A percentile compares a stretch with the other conserved stretches of the same genome.
Evolutionary conservation across 1,140 invertebrate genomes (phyloP).

Genomic region (Lineus longissimus): DNA sequence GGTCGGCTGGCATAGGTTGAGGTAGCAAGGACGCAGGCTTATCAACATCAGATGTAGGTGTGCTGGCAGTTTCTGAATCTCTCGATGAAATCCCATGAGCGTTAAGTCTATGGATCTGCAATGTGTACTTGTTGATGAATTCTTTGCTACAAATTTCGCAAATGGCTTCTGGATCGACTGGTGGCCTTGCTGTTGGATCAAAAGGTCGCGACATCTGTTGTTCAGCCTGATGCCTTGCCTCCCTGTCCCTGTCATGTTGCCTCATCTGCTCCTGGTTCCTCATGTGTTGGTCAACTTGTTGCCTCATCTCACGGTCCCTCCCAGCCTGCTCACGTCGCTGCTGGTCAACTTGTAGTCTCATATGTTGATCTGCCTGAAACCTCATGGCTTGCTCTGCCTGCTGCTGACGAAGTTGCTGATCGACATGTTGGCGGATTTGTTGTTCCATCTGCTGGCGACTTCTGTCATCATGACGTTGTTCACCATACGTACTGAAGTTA

Average conservation of each 20-base stretch:
- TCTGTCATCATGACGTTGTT: no score
- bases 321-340: no score
- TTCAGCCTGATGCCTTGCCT: background rate
- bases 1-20: background rate
- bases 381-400: no score
- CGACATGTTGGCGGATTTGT: no score
- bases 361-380: no score
- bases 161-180: background rate
- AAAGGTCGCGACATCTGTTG: background rate
- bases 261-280: background rate
- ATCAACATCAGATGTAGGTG: conserved; percentile 20
- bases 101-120: conserved; percentile 44
- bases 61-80: conserved; percentile 21
- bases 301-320: no score
- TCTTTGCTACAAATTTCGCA: conserved; percentile 48
- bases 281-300: background rate
- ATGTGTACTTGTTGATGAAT: conserved; percentile 44
- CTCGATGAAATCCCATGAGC: conserved; percentile 45
- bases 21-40: conserved; percentile 10
- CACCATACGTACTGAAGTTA: no score
- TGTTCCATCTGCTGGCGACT: no score
- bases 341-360: no score
- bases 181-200: background rate
- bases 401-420: no score
- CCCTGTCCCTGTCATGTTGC: background rate